Conservation (phyloP, 2,113 vertebrate genomes). For the Serilophus lunatus region DNA sequence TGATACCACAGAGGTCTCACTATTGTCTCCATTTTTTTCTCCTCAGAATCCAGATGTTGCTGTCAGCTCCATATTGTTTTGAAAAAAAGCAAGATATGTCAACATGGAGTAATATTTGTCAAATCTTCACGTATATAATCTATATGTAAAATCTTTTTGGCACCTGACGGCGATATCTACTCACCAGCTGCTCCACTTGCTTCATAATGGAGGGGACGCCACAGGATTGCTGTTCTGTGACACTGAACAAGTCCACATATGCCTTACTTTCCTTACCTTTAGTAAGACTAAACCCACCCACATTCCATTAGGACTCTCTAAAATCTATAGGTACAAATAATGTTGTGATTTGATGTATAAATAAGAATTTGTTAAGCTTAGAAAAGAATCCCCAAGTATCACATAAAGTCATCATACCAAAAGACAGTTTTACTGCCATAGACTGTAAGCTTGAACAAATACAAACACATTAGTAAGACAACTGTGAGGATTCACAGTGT, state of each 20-base stretch:
- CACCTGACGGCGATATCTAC: background rate
- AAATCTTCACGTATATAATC: background rate
- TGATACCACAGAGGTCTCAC: background rate
- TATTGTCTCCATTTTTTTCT: background rate
- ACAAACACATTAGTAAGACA: background rate
- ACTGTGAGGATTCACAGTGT: background rate
- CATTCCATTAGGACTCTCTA: background rate
- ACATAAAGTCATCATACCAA: background rate
- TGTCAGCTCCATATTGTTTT: background rate
- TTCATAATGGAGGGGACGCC: background rate
- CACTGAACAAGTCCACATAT: background rate
- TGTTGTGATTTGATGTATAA: background rate
- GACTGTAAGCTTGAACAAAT: background rate
- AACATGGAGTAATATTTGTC: rapidly evolving
- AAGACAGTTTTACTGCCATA: background rate
- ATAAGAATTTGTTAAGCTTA: background rate
- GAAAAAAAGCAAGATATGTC: background rate
- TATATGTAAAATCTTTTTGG: background rate
- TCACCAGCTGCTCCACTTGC: background rate
- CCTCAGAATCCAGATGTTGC: background rate
- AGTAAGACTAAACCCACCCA: rapidly evolving
- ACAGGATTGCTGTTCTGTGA: background rate
- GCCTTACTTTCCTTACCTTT: background rate
- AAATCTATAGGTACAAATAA: background rate
- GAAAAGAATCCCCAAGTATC: background rate